Evolutionary conservation across 2,888 invertebrate species (phyloP).

Genomic region (Cephus spinipes): DNA sequence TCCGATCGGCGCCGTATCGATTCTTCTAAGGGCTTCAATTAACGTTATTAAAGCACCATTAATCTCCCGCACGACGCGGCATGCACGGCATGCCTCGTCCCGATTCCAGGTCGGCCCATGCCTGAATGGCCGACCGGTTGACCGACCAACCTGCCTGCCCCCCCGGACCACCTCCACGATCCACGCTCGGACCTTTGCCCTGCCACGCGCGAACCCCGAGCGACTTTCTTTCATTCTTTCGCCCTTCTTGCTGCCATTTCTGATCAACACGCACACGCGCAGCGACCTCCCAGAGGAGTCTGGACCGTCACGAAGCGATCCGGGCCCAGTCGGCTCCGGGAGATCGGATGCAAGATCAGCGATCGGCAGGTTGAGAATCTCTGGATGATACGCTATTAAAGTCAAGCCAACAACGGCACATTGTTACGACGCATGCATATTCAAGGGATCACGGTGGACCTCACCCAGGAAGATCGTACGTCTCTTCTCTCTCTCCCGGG

Average conservation of each 20-base stretch:
- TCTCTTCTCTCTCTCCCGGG: conserved; percentile 1
- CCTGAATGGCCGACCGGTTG: neutral
- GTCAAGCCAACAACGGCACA: conserved; percentile 23
- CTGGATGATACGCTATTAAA: conserved; percentile 26
- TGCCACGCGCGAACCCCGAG: conserved; percentile 1
- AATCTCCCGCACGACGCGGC: conserved; percentile 56
- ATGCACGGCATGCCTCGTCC: conserved; percentile 51
- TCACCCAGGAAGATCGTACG: conserved; percentile 14
- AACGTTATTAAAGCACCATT: conserved; percentile 66
- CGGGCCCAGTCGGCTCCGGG: neutral
- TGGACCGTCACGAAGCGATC: too few species aligned
- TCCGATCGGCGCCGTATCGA: conserved; percentile 58
- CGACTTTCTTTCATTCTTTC: neutral
- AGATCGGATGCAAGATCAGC: neutral
- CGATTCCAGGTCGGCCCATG: conserved; percentile 29
- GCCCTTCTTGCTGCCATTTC: neutral
- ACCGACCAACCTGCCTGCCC: neutral
- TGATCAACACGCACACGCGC: too few species aligned
- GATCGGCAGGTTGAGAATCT: conserved; percentile 11
- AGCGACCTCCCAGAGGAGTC: neutral
- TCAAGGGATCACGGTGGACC: conserved; percentile 20
- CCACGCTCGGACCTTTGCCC: neutral
- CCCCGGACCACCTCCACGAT: neutral
- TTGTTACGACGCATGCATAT: conserved; percentile 24
- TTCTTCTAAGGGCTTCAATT: conserved; percentile 66